Evolutionary conservation across 2,888 invertebrate genomes (phyloP), one percentile per base, ranked within the genome.

Genomic region (Pristionchus exspectatus): DNA sequence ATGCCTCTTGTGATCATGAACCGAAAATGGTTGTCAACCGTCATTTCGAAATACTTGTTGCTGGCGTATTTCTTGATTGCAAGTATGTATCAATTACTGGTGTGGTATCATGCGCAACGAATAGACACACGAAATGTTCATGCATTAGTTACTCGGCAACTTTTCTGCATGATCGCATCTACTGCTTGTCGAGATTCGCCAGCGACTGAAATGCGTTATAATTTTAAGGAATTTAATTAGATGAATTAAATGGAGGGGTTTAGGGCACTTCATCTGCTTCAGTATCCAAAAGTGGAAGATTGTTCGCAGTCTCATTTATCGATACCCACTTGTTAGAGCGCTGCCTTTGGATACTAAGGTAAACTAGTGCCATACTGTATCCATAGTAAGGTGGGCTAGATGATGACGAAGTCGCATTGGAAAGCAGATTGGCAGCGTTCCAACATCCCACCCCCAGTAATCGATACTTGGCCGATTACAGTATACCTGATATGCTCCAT

Each of bases 401-500:
- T 50, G 44, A 50, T 50, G 44, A 12, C 12, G 44, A 50, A 3
- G 44, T 50, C 9, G 44, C 44, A 50, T 7, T 50, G 44, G 44
- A 10, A 50, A 50, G 44, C 0, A 9, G 44, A 50, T 3, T 50
- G 0, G 44, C 44, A 9, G 9, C 9, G 44, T 3, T 38, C 38
- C 38, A 38, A 5, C n/a, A n/a, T 44, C 44, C 44, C 44, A 0
- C 44, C 9, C 44, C 16, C 50, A 33, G 21, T 44, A 81, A 24
- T 59, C n/a, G 63, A 63, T 63, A 63, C 3, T 50, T 44, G 1
- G 24, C 1, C 14, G n/a, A 5, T 2, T 24, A 38, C 27, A 2
- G 33, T 81, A 33, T 54, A 59, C 84, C 84, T 85, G 84, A 59
- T 85, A 59, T 33, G 84, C 84, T 59, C 84, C 84, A 59, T 85